A percentile compares a stretch with the other conserved stretches of the same genome.
Conservation (phyloP, 2,113 vertebrate genomes). For the Boulengeromyrus knoepffleri region DNA sequence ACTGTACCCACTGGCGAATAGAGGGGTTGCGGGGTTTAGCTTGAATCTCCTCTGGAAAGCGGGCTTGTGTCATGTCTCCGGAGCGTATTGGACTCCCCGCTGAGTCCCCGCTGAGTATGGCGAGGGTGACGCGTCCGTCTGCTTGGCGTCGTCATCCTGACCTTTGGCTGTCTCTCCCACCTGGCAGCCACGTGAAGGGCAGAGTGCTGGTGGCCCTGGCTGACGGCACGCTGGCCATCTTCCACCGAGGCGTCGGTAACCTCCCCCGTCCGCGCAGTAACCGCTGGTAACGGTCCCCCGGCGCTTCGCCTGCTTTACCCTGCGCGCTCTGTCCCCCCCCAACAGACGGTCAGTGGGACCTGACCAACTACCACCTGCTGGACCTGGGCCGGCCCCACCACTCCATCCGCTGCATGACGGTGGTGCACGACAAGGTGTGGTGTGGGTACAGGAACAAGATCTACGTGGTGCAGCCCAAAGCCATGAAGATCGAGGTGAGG, state of each 20-base stretch:
- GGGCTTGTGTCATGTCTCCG: background rate
- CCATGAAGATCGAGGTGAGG: conserved; percentile 93
- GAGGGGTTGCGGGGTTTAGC: background rate
- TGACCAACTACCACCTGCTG: conserved; percentile 92
- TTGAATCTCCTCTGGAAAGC: background rate
- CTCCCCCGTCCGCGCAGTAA: background rate
- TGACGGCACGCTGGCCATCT: conserved; percentile 90
- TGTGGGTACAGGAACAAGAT: conserved; percentile 97
- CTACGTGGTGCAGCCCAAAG: conserved; percentile 91
- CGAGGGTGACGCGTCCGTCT: no score
- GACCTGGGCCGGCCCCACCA: conserved; percentile 85
- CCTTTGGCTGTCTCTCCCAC: background rate
- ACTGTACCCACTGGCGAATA: background rate
- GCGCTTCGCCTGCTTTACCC: background rate
- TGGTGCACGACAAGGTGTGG: conserved; percentile 97
- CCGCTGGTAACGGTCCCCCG: background rate
- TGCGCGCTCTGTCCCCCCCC: background rate
- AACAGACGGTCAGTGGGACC: conserved; percentile 94
- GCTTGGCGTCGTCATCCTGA: background rate
- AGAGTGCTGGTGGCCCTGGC: conserved; percentile 90
- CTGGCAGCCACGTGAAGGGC: conserved; percentile 86
- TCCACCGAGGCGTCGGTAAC: conserved; percentile 88
- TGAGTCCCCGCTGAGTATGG: background rate
- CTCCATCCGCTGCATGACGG: conserved; percentile 94
- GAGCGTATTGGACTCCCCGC: background rate